Evolutionary conservation across 2,797 vertebrate species (phyloP), one percentile per base, ranked within the genome.

Genomic region (Malurus leucopterus): DNA sequence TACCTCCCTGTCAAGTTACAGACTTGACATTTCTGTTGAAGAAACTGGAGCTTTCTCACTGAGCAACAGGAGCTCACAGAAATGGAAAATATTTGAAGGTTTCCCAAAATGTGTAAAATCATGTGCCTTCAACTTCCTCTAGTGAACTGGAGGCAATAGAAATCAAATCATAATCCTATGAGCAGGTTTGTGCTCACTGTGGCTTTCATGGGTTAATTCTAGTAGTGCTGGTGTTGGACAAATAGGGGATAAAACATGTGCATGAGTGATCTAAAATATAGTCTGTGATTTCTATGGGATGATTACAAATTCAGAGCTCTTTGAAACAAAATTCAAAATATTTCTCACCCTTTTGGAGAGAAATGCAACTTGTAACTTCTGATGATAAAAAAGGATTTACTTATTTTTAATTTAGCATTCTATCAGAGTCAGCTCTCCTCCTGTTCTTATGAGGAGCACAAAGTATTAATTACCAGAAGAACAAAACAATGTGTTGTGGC

Each of bases 261-360:
- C 14, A 1, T 4, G 62, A 71, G 8, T 40, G 57, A 43, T 46
- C 15, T 64, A 43, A 80, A 89, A 49, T 57, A 22, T 18, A 76
- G 24, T 23, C 85, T 74, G 20, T 41, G 47, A 67, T 38, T 75
- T 40, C 23, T 46, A 5, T 69, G 24, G 26, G 34, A 38, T 64
- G 38, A 47, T 18, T 78, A 13, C 43, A 81, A 7, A 49, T 27
- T 77, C 58, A 65, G 61, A 82, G 7, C 18, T 50, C 57, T 79
- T 49, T 26, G 13, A 19, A 64, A 51, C 68, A 26, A 50, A 47
- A 0, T 6, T 0, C 6, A 5, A 30, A 63, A 34, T 14, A 26
- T 8, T 27, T 54, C 36, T 12, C 30, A 36, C 0, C 1, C 5
- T 73, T 85, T 64, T 36, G 40, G 19, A 57, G 40, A 15, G 7